Evolutionary conservation across 2,888 invertebrate genomes (phyloP).

Genomic region (Myathropa florea): DNA sequence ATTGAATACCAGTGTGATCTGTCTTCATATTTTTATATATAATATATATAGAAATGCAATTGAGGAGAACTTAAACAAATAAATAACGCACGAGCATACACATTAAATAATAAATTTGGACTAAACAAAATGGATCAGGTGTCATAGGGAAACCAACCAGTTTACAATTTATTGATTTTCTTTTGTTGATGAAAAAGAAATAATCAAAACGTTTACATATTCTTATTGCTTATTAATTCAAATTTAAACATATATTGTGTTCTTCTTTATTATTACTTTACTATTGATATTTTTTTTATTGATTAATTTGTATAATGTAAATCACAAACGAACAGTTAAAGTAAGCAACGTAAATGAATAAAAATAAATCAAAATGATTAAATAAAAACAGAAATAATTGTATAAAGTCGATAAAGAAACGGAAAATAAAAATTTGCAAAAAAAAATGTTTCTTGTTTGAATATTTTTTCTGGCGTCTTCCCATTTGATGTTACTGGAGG

Average conservation of each 20-base stretch:
- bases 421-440: constrained; percentile 61
- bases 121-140: background rate
- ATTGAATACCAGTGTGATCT: constrained; percentile 45
- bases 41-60: constrained; percentile 39
- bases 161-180: constrained; percentile 27
- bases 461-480: no score
- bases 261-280: constrained; percentile 72
- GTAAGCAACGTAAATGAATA: constrained; percentile 22
- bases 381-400: constrained; percentile 63
- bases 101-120: constrained; percentile 5
- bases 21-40: constrained; percentile 45
- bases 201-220: constrained; percentile 32
- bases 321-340: constrained; percentile 68
- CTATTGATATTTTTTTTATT: constrained; percentile 68
- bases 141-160: background rate
- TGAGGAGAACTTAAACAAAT: constrained; percentile 26
- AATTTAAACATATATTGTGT: constrained; percentile 69
- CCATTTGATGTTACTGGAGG: no score
- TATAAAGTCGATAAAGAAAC: constrained; percentile 74
- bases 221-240: background rate
- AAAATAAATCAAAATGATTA: constrained; percentile 28
- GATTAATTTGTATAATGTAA: constrained; percentile 68
- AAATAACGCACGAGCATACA: constrained; percentile 27
- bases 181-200: constrained; percentile 32
- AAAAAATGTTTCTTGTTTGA: background rate